Evolutionary conservation across 2,797 vertebrate genomes (phyloP).

Genomic region (Leontopithecus rosalia): DNA sequence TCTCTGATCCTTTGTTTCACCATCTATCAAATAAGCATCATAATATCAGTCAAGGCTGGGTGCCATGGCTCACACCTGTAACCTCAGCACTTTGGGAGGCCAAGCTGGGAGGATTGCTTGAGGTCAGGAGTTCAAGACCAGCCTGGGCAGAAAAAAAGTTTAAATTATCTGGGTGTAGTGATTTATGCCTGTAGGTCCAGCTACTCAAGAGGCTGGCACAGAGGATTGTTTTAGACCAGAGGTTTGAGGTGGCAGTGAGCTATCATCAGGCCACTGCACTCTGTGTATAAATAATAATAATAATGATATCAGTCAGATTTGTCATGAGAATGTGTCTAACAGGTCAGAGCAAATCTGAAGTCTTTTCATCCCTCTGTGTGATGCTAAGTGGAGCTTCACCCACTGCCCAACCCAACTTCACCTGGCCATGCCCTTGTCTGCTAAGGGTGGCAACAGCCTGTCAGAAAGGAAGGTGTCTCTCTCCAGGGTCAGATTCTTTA

Average conservation of each 20-base stretch:
- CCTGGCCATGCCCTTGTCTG: not conserved
- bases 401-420: too few species aligned
- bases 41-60: not conserved
- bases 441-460: not conserved
- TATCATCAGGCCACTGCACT: not conserved
- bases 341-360: not conserved
- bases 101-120: not conserved
- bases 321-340: not conserved
- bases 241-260: not conserved
- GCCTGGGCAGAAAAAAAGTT: not conserved
- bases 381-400: not conserved
- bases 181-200: not conserved
- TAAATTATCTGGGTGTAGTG: not conserved
- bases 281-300: not conserved
- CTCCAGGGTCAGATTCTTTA: constrained; percentile 3
- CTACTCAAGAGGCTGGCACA: not conserved
- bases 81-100: not conserved
- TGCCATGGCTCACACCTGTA: not conserved
- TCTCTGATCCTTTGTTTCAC: not conserved
- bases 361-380: not conserved
- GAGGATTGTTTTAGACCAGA: not conserved
- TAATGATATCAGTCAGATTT: not conserved
- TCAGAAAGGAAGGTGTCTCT: not conserved
- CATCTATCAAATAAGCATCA: not conserved
- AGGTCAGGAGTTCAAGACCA: not conserved